phyloP scores from a whole-genome alignment of 2,113 vertebrate species.

The Poeciliopsis turrubarensis region DNA sequence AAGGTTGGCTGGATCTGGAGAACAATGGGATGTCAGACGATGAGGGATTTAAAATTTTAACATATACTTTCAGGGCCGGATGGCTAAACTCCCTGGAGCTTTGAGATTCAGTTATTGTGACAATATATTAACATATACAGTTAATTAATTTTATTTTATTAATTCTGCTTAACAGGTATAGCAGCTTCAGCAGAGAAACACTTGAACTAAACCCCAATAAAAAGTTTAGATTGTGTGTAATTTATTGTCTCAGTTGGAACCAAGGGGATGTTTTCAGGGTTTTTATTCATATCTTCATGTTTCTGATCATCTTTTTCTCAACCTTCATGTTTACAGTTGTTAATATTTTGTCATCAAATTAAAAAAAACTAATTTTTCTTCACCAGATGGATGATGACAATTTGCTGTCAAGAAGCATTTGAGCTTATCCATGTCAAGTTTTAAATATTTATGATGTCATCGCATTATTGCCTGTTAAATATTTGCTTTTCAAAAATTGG shows the following conservation, averaged over 20 bases:
- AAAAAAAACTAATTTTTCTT: neutral
- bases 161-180: neutral
- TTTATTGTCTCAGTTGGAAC: no score
- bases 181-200: neutral
- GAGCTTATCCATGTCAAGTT: no score
- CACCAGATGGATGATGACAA: neutral
- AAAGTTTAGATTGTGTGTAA: no score
- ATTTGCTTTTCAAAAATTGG: neutral
- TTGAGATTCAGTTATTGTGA: slow-evolving; percentile 15
- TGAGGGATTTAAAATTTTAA: slow-evolving; percentile 72
- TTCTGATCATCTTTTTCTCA: no score
- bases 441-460: no score
- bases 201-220: neutral
- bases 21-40: slow-evolving; percentile 78
- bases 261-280: no score
- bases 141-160: neutral
- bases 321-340: no score
- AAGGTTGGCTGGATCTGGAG: slow-evolving; percentile 60
- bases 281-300: no score
- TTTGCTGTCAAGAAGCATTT: neutral
- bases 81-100: slow-evolving; percentile 16
- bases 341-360: no score
- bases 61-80: slow-evolving; percentile 35
- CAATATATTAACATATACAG: slow-evolving; percentile 47
- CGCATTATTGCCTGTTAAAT: neutral